Conservation (phyloP, 2,888 invertebrate species). For the Atethmia centrago region DNA sequence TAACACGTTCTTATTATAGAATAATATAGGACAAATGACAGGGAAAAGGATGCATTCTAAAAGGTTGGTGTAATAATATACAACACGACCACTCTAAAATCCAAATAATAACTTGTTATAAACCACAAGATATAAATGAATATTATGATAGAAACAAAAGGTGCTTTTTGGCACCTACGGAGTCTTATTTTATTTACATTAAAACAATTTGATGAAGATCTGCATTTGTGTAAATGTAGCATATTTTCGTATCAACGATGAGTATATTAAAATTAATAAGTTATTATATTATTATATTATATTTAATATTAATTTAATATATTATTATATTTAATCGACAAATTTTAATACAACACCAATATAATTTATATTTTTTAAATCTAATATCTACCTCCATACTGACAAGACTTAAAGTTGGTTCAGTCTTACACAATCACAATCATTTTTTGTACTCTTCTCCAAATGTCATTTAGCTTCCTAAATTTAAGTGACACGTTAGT, state of each 20-base stretch:
- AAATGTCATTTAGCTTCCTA: neutral
- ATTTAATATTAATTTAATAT: too few species aligned
- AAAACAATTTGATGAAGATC: neutral
- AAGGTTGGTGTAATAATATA: neutral
- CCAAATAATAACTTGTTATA: too few species aligned
- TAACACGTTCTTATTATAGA: neutral
- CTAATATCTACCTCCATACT: neutral
- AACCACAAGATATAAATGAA: too few species aligned
- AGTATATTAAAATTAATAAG: neutral
- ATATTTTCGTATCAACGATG: neutral
- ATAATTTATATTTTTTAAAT: neutral
- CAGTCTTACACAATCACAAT: constrained; percentile 6
- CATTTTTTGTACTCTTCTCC: neutral
- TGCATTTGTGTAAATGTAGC: neutral
- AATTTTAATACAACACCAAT: neutral
- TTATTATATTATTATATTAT: too few species aligned
- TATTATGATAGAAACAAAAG: neutral
- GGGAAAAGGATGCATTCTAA: neutral
- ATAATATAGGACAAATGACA: neutral
- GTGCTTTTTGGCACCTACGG: too few species aligned
- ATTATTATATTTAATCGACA: neutral
- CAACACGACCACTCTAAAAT: neutral
- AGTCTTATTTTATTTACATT: neutral
- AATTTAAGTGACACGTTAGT: neutral
- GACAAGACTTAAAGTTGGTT: neutral